Evolutionary conservation across 2,797 vertebrate species (phyloP).

Genomic region (Arnoldichthys spilopterus): DNA sequence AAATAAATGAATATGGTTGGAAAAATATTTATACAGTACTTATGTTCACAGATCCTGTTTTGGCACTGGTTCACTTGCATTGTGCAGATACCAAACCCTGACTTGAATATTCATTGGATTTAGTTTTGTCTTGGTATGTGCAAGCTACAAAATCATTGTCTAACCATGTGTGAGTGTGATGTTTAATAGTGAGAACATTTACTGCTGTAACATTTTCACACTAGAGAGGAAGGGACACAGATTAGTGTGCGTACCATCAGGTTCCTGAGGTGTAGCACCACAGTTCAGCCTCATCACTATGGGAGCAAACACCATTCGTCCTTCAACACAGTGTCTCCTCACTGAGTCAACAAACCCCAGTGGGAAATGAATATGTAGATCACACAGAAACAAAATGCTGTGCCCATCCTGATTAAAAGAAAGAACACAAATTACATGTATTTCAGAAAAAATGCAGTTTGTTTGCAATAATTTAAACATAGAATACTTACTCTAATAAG

Average conservation of each 20-base stretch:
- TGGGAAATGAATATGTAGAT: constrained; percentile 95
- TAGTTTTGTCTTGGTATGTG: too few species aligned
- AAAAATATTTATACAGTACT: too few species aligned
- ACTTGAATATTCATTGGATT: too few species aligned
- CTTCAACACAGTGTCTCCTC: constrained; percentile 93
- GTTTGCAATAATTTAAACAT: neutral
- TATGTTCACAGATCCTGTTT: too few species aligned
- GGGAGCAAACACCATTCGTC: constrained; percentile 92
- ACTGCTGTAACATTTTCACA: too few species aligned
- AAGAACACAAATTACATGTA: neutral
- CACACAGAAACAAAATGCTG: constrained; percentile 95
- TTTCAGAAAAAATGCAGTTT: neutral
- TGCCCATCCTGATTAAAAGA: constrained; percentile 82
- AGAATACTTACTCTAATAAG: constrained; percentile 80
- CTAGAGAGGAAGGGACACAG: neutral
- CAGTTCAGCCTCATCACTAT: constrained; percentile 92
- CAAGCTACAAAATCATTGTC: neutral
- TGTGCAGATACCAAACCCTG: too few species aligned
- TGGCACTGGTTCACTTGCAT: too few species aligned
- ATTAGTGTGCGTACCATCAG: constrained; percentile 77
- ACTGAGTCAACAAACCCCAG: constrained; percentile 84
- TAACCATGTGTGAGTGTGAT: neutral
- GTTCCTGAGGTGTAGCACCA: constrained; percentile 83
- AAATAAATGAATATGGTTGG: too few species aligned
- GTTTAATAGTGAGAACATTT: too few species aligned